phyloP scores from a whole-genome alignment of 2,797 vertebrate species.

The Pangasius larnaudii region DNA sequence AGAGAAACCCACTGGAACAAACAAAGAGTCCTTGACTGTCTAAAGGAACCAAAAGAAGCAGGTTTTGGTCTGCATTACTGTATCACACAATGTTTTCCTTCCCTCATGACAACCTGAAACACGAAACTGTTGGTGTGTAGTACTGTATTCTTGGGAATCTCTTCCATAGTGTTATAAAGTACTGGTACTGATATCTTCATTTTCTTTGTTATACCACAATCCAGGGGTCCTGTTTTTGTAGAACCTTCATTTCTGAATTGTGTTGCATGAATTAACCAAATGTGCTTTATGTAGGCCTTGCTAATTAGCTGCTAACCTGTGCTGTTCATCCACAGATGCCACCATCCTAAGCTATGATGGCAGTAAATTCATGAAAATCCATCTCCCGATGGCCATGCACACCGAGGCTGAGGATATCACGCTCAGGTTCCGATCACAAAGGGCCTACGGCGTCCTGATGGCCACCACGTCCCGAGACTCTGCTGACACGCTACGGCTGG shows the following conservation, averaged over 20 bases:
- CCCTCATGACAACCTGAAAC: neutral
- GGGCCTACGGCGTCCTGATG: slow-evolving; percentile 94
- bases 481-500: slow-evolving; percentile 91
- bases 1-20: neutral
- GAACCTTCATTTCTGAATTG: neutral
- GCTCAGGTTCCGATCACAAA: slow-evolving; percentile 92
- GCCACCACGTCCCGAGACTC: slow-evolving; percentile 95
- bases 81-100: neutral
- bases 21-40: neutral
- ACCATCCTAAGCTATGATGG: slow-evolving; percentile 96
- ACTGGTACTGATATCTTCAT: too few relatives aligned
- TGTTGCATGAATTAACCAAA: neutral
- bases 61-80: neutral
- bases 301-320: neutral
- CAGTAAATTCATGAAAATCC: slow-evolving; percentile 99
- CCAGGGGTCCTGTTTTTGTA: neutral
- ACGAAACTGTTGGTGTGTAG: neutral
- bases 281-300: neutral
- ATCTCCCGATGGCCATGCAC: slow-evolving; percentile 95
- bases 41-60: neutral
- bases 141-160: neutral
- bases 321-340: slow-evolving; percentile 78
- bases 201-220: neutral
- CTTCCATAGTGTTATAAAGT: neutral
- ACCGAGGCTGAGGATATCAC: slow-evolving; percentile 97